Evolutionary conservation across 1,140 invertebrate genomes (phyloP), one percentile per base, ranked within the genome.

Genomic region (Galendromus occidentalis): DNA sequence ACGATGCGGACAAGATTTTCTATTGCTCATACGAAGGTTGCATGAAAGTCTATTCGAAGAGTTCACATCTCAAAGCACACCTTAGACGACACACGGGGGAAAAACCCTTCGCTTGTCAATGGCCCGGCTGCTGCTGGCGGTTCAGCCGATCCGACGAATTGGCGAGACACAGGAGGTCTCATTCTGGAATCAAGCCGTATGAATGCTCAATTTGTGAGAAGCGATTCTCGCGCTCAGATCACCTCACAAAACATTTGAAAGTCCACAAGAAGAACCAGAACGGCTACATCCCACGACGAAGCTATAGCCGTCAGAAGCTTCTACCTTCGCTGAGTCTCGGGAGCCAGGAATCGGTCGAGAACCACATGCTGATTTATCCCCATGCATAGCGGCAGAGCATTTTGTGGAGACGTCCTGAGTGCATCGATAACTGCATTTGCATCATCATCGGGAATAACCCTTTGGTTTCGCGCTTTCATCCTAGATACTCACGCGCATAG

Each of bases 131-230:
- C 75, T 82, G 82, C 7, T 96, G 92, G 91, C 81, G 85, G 66
- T 96, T 97, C 77, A 92, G 89, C 1, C 78, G 91, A 42, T 94
- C 91, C 0, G 92, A 96, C 72, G 91, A 96, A 74, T 76, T 96
- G 39, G 86, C 88, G 0, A 78, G 88, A 44, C 86, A 89, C 71
- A 81, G 83, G 55, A 78, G 86, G 65, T 88, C 86, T 42, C 87
- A 89, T 73, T 86, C 85, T 0, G 87, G 87, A 0, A 76, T 87
- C 1, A 89, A 92, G 73, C 90, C 90, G 0, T 93, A 92, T 73
- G 81, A 83, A 12, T 93, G 89, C 73, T 77, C 81, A 28, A 81
- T 88, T 68, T 93, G 90, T 72, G 79, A 82, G 44, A 91, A 92
- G 74, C 80, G 84, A 68, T 93, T 93, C 74, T 86, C 88, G 1